Evolutionary conservation across 2,113 vertebrate species (phyloP), one percentile per base, ranked within the genome.

Genomic region (Dendrocopos noguchii): DNA sequence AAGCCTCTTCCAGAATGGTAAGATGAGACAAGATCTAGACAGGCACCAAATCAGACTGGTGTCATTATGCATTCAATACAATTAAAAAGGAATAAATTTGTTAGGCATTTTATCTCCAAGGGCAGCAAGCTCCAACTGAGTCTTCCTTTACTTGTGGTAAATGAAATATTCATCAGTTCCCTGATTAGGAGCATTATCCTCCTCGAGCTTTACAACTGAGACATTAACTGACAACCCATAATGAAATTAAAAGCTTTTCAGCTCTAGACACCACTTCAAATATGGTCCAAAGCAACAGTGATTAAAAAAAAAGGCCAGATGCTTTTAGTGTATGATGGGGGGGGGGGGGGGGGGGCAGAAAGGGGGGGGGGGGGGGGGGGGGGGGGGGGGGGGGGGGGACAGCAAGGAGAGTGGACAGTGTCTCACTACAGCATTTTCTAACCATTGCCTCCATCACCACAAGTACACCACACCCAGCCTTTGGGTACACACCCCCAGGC

Each of bases 401-500:
- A n/a, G n/a, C n/a, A 10, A 42, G 39, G 39, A 42, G 42, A 10
- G 19, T 3, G 47, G 19, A 52, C 22, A 1, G 8, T n/a, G 7
- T 64, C 34, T 74, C 28, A 34, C 39, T 31, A 7, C 21, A 11
- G 24, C 8, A 50, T 33, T 66, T 57, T 24, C 5, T 2, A 50
- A 46, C 42, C 15, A 11, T 28, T 25, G 70, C 4, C 29, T 67
- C 60, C 7, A 3, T 29, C 28, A 36, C n/a, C 46, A 16, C 11
- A n/a, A 7, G 25, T 9, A 27, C 1, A 0, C 0, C 4, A 20
- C 73, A 17, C 28, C 15, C 10, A 16, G 17, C 55, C 50, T 17
- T 22, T 12, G 20, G 17, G 47, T 4, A 28, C n/a, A 9, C 1
- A 0, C 42, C 42, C 22, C 34, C 10, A 3, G 4, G 8, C 11